Evolutionary conservation across 1,140 invertebrate genomes (phyloP).

Genomic region (Colletes latitarsis): DNA sequence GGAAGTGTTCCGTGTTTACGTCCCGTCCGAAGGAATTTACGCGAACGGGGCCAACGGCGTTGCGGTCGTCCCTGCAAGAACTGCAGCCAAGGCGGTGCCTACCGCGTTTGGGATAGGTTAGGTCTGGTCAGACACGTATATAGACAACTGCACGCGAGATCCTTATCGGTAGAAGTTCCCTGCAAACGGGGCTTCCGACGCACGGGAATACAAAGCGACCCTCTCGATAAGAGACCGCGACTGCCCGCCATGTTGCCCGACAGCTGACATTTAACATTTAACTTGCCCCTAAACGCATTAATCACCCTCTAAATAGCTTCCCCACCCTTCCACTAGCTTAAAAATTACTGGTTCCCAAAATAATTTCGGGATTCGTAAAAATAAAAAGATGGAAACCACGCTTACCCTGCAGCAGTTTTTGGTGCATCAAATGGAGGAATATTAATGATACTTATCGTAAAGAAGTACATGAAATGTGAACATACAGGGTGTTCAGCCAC

Average conservation of each 20-base stretch:
- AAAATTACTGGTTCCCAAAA: too few relatives aligned
- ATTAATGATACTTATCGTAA: too few relatives aligned
- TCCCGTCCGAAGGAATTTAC: constrained; percentile 2
- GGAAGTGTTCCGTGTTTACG: constrained; percentile 25
- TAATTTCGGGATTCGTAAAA: too few relatives aligned
- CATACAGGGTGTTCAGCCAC: too few relatives aligned
- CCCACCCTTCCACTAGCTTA: too few relatives aligned
- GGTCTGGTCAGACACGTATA: constrained; percentile 12
- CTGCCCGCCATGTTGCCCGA: not conserved
- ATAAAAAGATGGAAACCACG: too few relatives aligned
- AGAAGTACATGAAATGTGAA: too few relatives aligned
- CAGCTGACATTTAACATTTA: not conserved
- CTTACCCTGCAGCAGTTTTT: too few relatives aligned
- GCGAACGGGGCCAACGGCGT: constrained; percentile 1
- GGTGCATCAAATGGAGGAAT: too few relatives aligned
- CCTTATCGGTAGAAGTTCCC: constrained; percentile 40
- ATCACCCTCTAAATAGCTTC: too few relatives aligned
- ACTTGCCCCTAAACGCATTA: too few relatives aligned
- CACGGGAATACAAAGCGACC: not conserved
- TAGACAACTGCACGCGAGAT: constrained; percentile 46
- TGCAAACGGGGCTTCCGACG: constrained; percentile 15
- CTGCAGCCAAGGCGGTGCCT: constrained; percentile 47
- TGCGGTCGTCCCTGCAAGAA: not conserved
- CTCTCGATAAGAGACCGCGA: not conserved
- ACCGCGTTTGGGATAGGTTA: constrained; percentile 55